Base-by-base conservation (phyloP, 2,888 invertebrate species). In the Drosophila kambysellisi region DNA sequence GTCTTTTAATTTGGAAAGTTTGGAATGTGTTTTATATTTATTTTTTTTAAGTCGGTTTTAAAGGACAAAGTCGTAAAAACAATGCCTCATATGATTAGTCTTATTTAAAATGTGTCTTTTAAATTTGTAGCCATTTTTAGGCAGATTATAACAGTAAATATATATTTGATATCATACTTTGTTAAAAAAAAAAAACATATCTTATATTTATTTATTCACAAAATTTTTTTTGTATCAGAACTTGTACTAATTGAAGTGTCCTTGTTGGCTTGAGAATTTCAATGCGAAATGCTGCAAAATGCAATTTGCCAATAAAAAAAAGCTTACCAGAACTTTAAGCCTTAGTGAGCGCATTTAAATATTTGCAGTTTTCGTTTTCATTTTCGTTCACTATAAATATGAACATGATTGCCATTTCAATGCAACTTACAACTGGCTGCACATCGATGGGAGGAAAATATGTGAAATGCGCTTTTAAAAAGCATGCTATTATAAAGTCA, bases 311-410 rank as follows among this genome's bases (percentile, higher is more conserved):
- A 15, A 46, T 48, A 56, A 62, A 63, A 50, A 30, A 35, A 66
- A 60, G 46, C 20, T 20, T 46, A 17, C 15, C 11, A 15, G 7
- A 39, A 64, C 30, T 56, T 11, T 43, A 73, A 72, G 64, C 43
- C 35, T 46, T n/a, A 9, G 20, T 74, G 70, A 77, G 75, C 75
- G 48, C 54, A 57, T 77, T 79, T 60, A 51, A 15, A 63, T 64
- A 66, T 69, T 46, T 61, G 17, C 3, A 51, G 9, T 25, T 58
- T 60, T 52, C 41, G 33, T 32, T 51, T 32, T 43, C 39, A 17
- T 30, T 50, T 68, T 41, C 9, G 30, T 32, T 4, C 11, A 11
- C 30, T 33, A 39, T 37, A 25, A 56, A 46, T 51, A 66, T 58
- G 62, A 30, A 60, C 51, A 56, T 56, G 60, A 64, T 57, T 67